Conservation (phyloP, 2,888 invertebrate genomes). For the Oligia latruncula region DNA sequence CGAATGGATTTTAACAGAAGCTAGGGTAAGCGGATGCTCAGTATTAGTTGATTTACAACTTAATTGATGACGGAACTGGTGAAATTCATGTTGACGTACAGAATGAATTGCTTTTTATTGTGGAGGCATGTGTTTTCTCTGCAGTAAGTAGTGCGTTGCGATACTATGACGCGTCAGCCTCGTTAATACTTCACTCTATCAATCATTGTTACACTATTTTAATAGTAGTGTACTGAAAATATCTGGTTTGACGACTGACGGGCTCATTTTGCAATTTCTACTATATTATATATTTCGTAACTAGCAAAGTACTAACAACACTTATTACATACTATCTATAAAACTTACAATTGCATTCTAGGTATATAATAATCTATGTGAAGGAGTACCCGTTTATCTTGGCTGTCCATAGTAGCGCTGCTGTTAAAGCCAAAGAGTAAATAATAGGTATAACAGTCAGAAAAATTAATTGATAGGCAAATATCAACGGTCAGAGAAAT, state of each 20-base stretch:
- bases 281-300: not conserved
- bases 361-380: not conserved
- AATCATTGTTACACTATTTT: conserved; percentile 29
- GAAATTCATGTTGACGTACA: conserved; percentile 48
- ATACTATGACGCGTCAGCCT: conserved; percentile 49
- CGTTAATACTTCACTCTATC: conserved; percentile 42
- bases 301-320: not conserved
- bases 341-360: not conserved
- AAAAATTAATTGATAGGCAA: not conserved
- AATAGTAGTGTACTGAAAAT: conserved; percentile 20
- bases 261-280: not conserved
- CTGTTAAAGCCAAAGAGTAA: not conserved
- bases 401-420: not conserved
- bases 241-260: not conserved
- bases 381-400: not conserved
- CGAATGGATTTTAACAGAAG: not conserved
- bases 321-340: not conserved
- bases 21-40: conserved; percentile 4
- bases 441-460: not conserved
- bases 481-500: not conserved
- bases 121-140: conserved; percentile 47
- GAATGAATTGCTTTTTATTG: conserved; percentile 43
- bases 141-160: conserved; percentile 39
- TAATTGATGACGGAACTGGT: conserved; percentile 40
- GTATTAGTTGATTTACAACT: conserved; percentile 34